Base-by-base conservation (phyloP, 2,797 vertebrate genomes). In the Etheostoma nigrum region DNA sequence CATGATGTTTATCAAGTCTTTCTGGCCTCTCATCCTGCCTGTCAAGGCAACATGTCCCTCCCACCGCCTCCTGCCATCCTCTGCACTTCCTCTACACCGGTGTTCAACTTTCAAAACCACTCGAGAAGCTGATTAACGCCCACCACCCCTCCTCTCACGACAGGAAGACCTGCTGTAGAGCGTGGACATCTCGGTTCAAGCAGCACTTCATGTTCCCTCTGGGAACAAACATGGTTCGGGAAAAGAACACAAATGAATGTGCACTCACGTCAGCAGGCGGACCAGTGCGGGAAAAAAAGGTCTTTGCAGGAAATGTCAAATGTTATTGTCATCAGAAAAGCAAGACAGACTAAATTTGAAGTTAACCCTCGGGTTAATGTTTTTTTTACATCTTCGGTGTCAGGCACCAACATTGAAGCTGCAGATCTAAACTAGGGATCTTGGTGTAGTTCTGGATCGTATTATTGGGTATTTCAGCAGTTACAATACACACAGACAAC, bases 101-200 rank as follows among this genome's bases (percentile, higher is more conserved):
- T 30, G 15, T 60, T 55, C 27, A 44, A 57, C 51, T 82, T 69
- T 54, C 27, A 59, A 70, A 61, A 53, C 25, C 52, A 16, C 40
- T 74, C 48, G 59, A 49, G 48, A 18, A 47, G n/a, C 49, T 13
- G 19, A 54, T 65, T 44, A 42, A 62, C 27, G 4, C 60, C 47
- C 1, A 1, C 51, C 42, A 12, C 6, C 14, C 21, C 51, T 18
- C 65, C 61, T 63, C 45, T 68, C 45, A 23, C 6, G 6, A 76
- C 81, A 85, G 86, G 80, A 86, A 84, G 69, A 44, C 12, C 15
- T 15, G 33, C 53, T 36, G 51, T 2, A 48, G 18, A 74, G 27
- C 2, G 6, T 3, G 30, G 64, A 18, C 0, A 0, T 54, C 61
- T 36, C 8, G 14, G 47, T 5, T 49, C 25, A 76, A 87, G 76